phyloP scores from a whole-genome alignment of 2,888 invertebrate species.

The Laothoe populi region DNA sequence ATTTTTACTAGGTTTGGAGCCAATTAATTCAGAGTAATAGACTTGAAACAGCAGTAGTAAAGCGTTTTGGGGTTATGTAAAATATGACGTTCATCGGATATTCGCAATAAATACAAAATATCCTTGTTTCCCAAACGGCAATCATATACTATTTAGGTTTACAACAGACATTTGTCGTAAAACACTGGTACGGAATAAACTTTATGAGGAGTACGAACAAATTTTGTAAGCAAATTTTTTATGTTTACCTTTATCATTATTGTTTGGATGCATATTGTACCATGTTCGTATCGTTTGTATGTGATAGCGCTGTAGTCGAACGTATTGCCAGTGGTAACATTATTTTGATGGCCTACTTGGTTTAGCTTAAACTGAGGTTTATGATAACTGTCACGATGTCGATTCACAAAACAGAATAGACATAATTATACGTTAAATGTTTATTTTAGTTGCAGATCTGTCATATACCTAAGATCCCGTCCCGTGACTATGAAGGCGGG shows the following conservation, averaged over 20 bases:
- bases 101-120: conserved; percentile 24
- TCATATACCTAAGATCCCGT: no score
- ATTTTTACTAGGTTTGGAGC: no score
- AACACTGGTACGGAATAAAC: conserved; percentile 27
- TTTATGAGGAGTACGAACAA: conserved; percentile 26
- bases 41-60: not conserved
- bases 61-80: not conserved
- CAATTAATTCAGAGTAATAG: not conserved
- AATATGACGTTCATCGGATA: conserved; percentile 26
- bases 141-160: conserved; percentile 29
- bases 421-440: no score
- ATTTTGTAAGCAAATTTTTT: conserved; percentile 25
- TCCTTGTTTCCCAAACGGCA: conserved; percentile 20
- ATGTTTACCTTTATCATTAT: conserved; percentile 16
- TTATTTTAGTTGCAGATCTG: no score
- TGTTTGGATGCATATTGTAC: conserved; percentile 9
- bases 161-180: conserved; percentile 27
- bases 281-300: not conserved
- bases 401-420: not conserved
- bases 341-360: not conserved
- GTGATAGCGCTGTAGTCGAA: not conserved
- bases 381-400: not conserved
- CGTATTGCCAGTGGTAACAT: not conserved
- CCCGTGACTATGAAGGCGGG: no score
- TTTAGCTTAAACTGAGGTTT: not conserved